Base-by-base conservation (phyloP, 2,888 invertebrate genomes). In the Mongoloraphidia duomilia region DNA sequence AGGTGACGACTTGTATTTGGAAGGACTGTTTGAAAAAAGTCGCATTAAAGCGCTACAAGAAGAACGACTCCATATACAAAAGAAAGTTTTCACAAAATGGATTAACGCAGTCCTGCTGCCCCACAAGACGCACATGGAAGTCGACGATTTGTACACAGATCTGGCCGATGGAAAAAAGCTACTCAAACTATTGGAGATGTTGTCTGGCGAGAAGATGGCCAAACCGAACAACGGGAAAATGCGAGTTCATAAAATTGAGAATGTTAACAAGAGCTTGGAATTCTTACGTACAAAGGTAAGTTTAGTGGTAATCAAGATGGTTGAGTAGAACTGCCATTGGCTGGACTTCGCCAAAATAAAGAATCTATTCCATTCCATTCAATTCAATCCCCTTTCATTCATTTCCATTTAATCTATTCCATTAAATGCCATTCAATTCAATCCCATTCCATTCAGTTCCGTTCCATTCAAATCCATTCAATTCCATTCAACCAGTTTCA, bases 21-120 rank as follows among this genome's bases (percentile, higher is more conserved):
- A 56, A 55, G 59, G 57, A 60, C 59, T 89, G 71, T 96, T 95
- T 72, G 95, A 96, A 79, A 91, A 89, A 76, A 91, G 90, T 65
- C 84, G 95, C 58, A 96, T 96, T 66, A 84, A 87, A 75, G 91
- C 91, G 65, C 80, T 97, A 66, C 95, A 96, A 69, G 94, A 96
- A 70, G 97, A 98, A 72, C 84, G 97, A 50, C 75, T 96, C 56
- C 88, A 93, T 71, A 97, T 98, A 59, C 98, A 98, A 74, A 97
- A 97, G 80, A 98, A 98, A 72, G 98, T 97, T 34, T 98, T 98
- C 73, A 97, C 97, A 60, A 98, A 98, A 91, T 95, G 95, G 95
- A 89, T 95, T 85, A 95, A 95, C 73, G 92, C 92, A 14, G 94
- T 94, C 71, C 72, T 95, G 61, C 82, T 87, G 65, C 6, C 26